phyloP scores from a whole-genome alignment of 30 jellyfish, hydroid and myxozoan genomes.

The Phacellophora camtschatica region DNA sequence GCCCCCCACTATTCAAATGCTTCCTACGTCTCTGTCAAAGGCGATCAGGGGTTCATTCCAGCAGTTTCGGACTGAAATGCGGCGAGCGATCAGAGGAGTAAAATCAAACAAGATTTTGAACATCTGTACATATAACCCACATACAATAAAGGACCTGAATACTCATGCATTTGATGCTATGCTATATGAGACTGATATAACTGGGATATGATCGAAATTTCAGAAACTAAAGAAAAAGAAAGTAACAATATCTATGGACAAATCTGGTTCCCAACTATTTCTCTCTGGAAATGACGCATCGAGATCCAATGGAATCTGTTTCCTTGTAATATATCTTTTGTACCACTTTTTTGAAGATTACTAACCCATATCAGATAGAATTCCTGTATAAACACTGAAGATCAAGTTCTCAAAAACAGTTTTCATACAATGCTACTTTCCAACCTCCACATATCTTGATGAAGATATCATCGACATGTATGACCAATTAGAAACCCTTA shows the following conservation, averaged over 20 bases:
- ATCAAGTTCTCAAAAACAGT: not conserved
- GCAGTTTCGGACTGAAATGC: not conserved
- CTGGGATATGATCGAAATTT: not conserved
- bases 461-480: not conserved
- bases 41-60: not conserved
- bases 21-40: not conserved
- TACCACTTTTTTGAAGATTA: not conserved
- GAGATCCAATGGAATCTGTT: not conserved
- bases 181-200: not conserved
- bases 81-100: not conserved
- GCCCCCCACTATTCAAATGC: no score
- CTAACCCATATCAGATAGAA: constrained; percentile 4
- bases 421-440: constrained; percentile 21
- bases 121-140: not conserved
- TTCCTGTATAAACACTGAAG: not conserved
- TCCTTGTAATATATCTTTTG: not conserved
- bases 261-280: not conserved
- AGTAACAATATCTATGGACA: not conserved
- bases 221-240: not conserved
- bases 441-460: constrained; percentile 15
- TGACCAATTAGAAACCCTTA: not conserved
- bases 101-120: not conserved
- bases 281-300: not conserved
- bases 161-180: not conserved
- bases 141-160: not conserved